phyloP scores from a whole-genome alignment of 2,888 invertebrate species.

The Sialis lutaria region DNA sequence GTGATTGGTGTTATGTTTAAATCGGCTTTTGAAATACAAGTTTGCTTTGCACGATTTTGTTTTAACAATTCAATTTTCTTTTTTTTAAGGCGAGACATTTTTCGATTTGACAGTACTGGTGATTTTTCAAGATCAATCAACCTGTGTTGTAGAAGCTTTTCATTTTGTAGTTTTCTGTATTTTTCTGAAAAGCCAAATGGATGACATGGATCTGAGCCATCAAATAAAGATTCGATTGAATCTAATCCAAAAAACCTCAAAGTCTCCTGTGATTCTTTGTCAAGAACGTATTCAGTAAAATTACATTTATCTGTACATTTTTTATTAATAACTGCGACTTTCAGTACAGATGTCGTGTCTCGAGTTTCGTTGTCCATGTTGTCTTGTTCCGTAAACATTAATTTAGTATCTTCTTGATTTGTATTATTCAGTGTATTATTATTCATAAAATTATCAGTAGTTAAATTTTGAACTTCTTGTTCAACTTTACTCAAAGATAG shows the following conservation, averaged over 20 bases:
- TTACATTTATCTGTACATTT: not conserved
- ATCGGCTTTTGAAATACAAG: too few species aligned
- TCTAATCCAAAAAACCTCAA: constrained; percentile 28
- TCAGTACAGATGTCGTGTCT: not conserved
- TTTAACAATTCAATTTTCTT: too few species aligned
- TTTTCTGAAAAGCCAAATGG: not conserved
- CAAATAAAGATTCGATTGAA: constrained; percentile 32
- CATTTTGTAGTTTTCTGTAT: not conserved
- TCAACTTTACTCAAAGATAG: too few species aligned
- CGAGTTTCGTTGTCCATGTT: not conserved
- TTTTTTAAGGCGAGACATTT: too few species aligned
- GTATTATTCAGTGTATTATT: not conserved
- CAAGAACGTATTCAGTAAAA: not conserved
- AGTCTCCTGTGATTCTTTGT: constrained; percentile 16
- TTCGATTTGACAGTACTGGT: too few species aligned
- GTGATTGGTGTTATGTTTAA: too few species aligned
- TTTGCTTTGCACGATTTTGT: too few species aligned
- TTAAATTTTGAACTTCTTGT: too few species aligned
- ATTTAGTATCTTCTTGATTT: not conserved
- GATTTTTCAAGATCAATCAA: too few species aligned
- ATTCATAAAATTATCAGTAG: not conserved
- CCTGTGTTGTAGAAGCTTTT: not conserved
- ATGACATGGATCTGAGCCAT: constrained; percentile 11
- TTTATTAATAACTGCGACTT: not conserved
- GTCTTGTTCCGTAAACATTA: constrained; percentile 2